A percentile compares a stretch with the other conserved stretches of the same genome.
Evolutionary conservation across 2,888 invertebrate species (phyloP).

Genomic region (Orthosia cruda): DNA sequence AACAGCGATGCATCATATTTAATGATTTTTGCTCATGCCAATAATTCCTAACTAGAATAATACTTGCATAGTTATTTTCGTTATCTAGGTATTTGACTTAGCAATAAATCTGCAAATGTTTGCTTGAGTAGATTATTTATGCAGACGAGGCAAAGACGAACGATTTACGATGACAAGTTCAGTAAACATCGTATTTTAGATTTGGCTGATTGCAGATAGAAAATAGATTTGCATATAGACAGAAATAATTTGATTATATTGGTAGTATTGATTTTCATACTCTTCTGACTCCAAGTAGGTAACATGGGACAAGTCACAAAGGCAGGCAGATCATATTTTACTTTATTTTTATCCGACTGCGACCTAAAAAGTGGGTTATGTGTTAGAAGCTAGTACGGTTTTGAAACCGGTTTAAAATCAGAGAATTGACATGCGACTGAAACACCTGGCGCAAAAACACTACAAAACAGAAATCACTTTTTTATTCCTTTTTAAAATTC

Average conservation of each 20-base stretch:
- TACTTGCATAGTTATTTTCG: conserved; percentile 8
- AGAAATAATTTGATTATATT: no score
- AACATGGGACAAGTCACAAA: not conserved
- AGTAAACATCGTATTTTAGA: conserved; percentile 25
- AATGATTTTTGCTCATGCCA: not conserved
- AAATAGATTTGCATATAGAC: conserved; percentile 2
- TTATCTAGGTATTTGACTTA: conserved; percentile 24
- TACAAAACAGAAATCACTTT: conserved; percentile 17
- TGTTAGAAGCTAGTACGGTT: not conserved
- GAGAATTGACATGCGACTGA: not conserved
- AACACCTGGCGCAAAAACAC: conserved; percentile 7
- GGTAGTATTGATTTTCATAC: not conserved
- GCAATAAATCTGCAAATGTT: conserved; percentile 40
- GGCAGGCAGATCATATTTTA: not conserved
- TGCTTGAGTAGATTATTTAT: conserved; percentile 27
- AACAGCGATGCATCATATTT: not conserved
- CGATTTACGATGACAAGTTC: conserved; percentile 30
- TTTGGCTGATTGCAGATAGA: conserved; percentile 25
- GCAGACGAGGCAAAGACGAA: conserved; percentile 15
- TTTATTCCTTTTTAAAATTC: conserved; percentile 45
- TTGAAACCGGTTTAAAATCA: not conserved
- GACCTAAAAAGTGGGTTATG: not conserved
- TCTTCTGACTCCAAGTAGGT: not conserved
- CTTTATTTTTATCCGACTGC: not conserved
- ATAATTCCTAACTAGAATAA: not conserved